A percentile compares a stretch with the other conserved stretches of the same genome.
Conservation (phyloP, 2,797 vertebrate genomes). For the Pipistrellus kuhlii region DNA sequence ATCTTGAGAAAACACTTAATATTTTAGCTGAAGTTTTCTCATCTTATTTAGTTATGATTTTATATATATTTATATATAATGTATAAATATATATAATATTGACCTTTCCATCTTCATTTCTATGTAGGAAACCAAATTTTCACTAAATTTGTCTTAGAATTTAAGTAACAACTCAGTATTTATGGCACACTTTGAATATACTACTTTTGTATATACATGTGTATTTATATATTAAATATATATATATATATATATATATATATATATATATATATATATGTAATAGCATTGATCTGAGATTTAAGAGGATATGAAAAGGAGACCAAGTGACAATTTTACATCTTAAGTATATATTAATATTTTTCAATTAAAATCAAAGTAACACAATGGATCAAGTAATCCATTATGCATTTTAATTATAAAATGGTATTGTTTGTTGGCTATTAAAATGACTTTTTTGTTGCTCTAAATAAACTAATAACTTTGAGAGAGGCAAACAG, state of each 20-base stretch:
- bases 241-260: not conserved
- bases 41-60: not conserved
- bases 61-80: not conserved
- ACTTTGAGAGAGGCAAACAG: not conserved
- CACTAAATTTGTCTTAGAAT: not conserved
- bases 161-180: not conserved
- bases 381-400: not conserved
- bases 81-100: not conserved
- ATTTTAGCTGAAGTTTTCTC: not conserved
- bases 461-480: constrained; percentile 7
- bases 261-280: not conserved
- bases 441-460: not conserved
- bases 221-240: not conserved
- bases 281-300: not conserved
- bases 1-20: not conserved
- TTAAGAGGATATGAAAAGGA: not conserved
- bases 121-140: not conserved
- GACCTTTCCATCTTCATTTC: not conserved
- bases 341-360: constrained; percentile 40
- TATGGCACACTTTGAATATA: not conserved
- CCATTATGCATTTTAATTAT: constrained; percentile 9
- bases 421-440: constrained; percentile 34
- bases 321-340: not conserved
- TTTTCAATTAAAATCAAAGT: constrained; percentile 39
- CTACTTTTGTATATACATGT: not conserved